These are phyloP conservation scores for Saccopteryx bilineata DNA, from an alignment of 2,113 vertebrate genomes.

Conservation along the genomic window DNA sequence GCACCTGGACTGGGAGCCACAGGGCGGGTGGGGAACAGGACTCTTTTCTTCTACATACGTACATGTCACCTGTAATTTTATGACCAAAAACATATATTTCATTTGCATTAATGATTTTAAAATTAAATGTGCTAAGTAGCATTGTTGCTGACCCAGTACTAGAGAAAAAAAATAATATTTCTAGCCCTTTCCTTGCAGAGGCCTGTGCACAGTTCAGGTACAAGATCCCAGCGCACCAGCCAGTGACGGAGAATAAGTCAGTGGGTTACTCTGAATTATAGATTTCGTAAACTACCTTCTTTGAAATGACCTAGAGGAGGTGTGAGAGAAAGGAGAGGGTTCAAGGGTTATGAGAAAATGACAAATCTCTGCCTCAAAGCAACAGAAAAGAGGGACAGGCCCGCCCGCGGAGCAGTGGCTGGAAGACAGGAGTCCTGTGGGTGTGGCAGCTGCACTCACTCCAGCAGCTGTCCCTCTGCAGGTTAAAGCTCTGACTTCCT, in stretches of 20 bases:
- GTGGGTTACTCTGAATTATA: too few species aligned
- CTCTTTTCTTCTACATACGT: too few species aligned
- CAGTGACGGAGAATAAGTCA: too few species aligned
- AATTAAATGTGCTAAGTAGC: too few species aligned
- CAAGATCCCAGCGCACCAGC: not conserved
- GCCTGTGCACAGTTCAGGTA: too few species aligned
- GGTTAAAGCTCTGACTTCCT: not conserved
- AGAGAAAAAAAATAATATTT: too few species aligned
- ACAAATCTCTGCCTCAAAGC: not conserved
- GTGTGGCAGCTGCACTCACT: not conserved
- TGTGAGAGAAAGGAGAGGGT: too few species aligned
- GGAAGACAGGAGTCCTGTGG: not conserved
- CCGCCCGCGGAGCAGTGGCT: not conserved
- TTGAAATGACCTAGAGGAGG: too few species aligned
- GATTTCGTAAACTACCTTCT: not conserved
- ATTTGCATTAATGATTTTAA: too few species aligned
- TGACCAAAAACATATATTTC: not conserved
- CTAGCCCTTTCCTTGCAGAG: too few species aligned
- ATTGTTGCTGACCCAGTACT: too few species aligned
- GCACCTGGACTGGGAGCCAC: too few species aligned
- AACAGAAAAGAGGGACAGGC: not conserved
- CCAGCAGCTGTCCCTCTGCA: not conserved
- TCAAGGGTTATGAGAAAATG: not conserved
- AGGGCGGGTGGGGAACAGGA: not conserved
- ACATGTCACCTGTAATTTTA: not conserved